Conservation (phyloP, 2,113 vertebrate species). For the Kryptolebias marmoratus region DNA sequence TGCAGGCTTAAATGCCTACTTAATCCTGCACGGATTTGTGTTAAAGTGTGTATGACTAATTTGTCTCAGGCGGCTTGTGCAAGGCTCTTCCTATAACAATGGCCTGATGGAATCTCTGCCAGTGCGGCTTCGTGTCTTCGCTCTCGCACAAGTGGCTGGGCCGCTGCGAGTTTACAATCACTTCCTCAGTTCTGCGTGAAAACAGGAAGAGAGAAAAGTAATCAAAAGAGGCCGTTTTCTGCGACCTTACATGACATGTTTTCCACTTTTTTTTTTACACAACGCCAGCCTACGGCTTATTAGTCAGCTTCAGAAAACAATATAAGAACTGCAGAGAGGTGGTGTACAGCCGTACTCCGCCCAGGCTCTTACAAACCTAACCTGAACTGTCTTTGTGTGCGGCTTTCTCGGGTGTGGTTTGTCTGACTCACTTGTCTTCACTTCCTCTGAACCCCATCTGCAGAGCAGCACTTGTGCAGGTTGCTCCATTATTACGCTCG, state of each 20-base stretch:
- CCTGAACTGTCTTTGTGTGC: slow-evolving; percentile 20
- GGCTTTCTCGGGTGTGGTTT: slow-evolving; percentile 52
- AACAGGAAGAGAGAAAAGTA: slow-evolving; percentile 49
- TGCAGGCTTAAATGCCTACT: slow-evolving; percentile 12
- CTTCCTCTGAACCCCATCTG: slow-evolving; percentile 57
- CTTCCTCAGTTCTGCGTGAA: slow-evolving; percentile 45
- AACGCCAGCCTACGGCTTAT: background rate
- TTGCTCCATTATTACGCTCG: slow-evolving; percentile 17
- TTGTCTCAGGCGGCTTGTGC: slow-evolving; percentile 42
- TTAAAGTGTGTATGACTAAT: slow-evolving; percentile 40
- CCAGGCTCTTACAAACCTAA: slow-evolving; percentile 15
- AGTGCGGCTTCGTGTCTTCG: slow-evolving; percentile 36
- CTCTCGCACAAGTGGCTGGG: slow-evolving; percentile 20
- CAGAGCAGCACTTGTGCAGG: slow-evolving; percentile 24
- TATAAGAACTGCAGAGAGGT: background rate
- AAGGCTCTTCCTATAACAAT: slow-evolving; percentile 55
- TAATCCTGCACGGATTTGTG: slow-evolving; percentile 10
- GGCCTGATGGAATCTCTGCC: slow-evolving; percentile 36
- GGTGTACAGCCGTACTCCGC: slow-evolving; percentile 30
- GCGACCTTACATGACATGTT: slow-evolving; percentile 3
- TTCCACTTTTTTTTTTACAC: background rate
- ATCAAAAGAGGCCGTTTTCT: slow-evolving; percentile 11
- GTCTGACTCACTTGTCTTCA: slow-evolving; percentile 44
- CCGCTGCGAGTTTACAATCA: slow-evolving; percentile 27
- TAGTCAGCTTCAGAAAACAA: slow-evolving; percentile 23